Base-by-base conservation (phyloP, 2,797 vertebrate genomes). In the Lagodon rhomboides region DNA sequence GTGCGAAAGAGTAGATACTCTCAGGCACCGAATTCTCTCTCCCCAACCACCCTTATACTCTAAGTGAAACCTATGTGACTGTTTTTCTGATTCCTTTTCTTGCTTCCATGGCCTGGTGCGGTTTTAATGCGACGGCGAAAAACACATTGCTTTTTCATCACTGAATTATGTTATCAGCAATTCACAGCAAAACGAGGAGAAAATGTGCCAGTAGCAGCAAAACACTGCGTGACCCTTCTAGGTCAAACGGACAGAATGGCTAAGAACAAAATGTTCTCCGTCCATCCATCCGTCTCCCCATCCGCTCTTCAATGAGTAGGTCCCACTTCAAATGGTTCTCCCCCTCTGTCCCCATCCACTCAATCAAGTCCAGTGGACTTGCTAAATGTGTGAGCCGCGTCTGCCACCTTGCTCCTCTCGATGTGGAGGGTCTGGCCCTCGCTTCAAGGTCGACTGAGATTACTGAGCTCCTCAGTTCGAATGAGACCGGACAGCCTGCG, bases 391-490 rank as follows among this genome's bases (percentile, higher is more conserved):
- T 79, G 80, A 88, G 82, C 78, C 34, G n/a, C 77, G 75, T 84
- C 83, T 60, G 60, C 66, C 78, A 80, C 80, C 77, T 72, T 83
- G 70, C 55, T 65, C 20, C 61, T 51, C 51, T 62, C 77, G 23
- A 12, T 38, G 64, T 51, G 27, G 54, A 72, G 53, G 82, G 85
- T 77, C 69, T 58, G 50, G 23, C 68, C 76, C 60, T 46, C 71
- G 70, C 70, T 73, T 77, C 65, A 80, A 86, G 79, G 82, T 89
- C 49, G 44, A 65, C 59, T 34, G 34, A 84, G 65, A 86, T 85
- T 80, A 85, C 64, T 64, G 68, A 79, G 75, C 63, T 59, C 63
- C 69, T 83, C 61, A 54, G 60, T 72, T 41, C 72, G 53, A 88
- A 77, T 73, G 82, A 88, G 58, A 80, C 23, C 66, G 68, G 85